Evolutionary conservation across 2,113 vertebrate genomes (phyloP), one percentile per base, ranked within the genome.

Genomic region (Halichoeres trimaculatus): DNA sequence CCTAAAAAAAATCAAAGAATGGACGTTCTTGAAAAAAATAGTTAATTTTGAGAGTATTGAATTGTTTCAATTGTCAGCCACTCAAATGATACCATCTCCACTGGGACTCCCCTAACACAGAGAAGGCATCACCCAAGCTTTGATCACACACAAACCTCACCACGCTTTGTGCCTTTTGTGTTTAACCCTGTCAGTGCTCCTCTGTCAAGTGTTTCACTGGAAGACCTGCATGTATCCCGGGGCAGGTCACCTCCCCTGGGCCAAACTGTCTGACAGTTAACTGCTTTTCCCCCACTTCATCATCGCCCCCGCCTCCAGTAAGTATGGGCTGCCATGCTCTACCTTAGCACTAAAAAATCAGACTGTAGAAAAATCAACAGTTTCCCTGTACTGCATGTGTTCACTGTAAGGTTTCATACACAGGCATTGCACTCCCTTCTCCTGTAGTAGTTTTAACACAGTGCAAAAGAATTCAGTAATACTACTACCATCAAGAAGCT

Each of bases 111-210:
- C 19, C 36, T 77, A 66, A 68, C 57, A 62, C 63, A 13, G 55
- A 61, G 53, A 61, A 50, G 2, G 36, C 52, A 26, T 43, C 50
- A 12, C 24, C 73, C 58, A 64, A 61, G 1, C 22, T 77, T 63
- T 85, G 80, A 87, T 85, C 65, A 40, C 74, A 55, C 36, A 24
- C 65, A 45, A 23, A 11, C 5, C 10, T 67, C 84, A 52, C 45
- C 72, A 73, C 69, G 80, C 66, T n/a, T n/a, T n/a, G n/a, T 81
- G 64, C 65, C 71, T 62, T 76, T 76, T 72, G 53, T 87, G 60
- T 85, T 90, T 88, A 88, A 88, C 86, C 89, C 65, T 54, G 78
- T 67, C 72, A 70, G 63, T 56, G 70, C 69, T 67, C 43, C 56
- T 26, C 60, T 83, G 64, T 88, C 70, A 75, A 70, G 23, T 47